Evolutionary conservation across 1,140 invertebrate genomes (phyloP).

Genomic region (Ectropis grisescens): DNA sequence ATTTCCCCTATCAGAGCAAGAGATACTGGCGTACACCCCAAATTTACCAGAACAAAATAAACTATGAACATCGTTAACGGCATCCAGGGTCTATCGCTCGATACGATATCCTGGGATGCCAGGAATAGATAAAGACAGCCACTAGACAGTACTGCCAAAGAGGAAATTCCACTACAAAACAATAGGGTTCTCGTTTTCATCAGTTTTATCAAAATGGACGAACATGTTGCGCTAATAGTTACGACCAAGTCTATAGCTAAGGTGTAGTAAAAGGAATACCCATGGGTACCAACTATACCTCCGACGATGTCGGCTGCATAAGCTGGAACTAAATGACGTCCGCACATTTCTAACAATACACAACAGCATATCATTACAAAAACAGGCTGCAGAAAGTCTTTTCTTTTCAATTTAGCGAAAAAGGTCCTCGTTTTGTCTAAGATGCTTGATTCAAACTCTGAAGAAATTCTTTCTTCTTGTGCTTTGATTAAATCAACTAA

Average conservation of each 20-base stretch:
- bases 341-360: conserved; percentile 33
- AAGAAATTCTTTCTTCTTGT: conserved; percentile 27
- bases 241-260: conserved; percentile 40
- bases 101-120: conserved; percentile 17
- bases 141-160: conserved; percentile 17
- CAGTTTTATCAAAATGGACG: conserved; percentile 33
- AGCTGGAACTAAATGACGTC: conserved; percentile 45
- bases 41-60: conserved; percentile 37
- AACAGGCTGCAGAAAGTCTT: conserved; percentile 35
- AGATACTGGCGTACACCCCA: conserved; percentile 43
- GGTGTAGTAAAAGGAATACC: conserved; percentile 33
- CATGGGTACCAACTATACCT: conserved; percentile 26
- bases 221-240: conserved; percentile 28
- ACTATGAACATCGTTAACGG: conserved; percentile 26
- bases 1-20: conserved; percentile 36
- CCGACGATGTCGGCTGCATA: conserved; percentile 40
- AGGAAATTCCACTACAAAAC: conserved; percentile 25
- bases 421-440: conserved; percentile 8
- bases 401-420: conserved; percentile 28
- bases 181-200: conserved; percentile 33
- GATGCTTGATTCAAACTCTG: background rate
- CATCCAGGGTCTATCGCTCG: conserved; percentile 21
- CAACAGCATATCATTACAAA: conserved; percentile 23
- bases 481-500: conserved; percentile 25
- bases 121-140: conserved; percentile 28